These are phyloP conservation scores for Onychorhynchus coronatus DNA, from an alignment of 2,113 vertebrate species.

Conservation along the genomic window DNA sequence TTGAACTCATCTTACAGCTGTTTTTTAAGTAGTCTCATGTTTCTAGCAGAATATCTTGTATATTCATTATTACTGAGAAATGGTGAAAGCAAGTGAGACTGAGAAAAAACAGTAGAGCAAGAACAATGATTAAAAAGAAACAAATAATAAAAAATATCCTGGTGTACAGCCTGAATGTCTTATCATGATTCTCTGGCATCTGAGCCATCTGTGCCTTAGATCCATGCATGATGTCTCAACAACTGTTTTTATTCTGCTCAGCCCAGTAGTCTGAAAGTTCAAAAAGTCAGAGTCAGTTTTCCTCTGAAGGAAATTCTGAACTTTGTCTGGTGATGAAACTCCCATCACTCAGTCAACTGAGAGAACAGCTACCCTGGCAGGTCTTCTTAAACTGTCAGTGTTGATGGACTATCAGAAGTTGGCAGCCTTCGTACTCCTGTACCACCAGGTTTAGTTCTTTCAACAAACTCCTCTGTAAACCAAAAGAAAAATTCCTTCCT, in stretches of 20 bases:
- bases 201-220: constrained; percentile 2
- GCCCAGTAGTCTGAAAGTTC: constrained; percentile 12
- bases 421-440: not conserved
- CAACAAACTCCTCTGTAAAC: not conserved
- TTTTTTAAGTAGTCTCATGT: not conserved
- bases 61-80: not conserved
- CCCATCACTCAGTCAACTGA: not conserved
- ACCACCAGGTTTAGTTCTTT: not conserved
- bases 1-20: not conserved
- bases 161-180: not conserved
- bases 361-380: not conserved
- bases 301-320: not conserved
- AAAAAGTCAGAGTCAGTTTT: not conserved
- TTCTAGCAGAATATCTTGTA: not conserved
- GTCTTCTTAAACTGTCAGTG: not conserved
- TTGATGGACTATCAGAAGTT: not conserved
- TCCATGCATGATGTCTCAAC: not conserved
- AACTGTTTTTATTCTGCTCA: constrained; percentile 19
- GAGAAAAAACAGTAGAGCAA: not conserved
- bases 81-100: not conserved
- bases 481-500: not conserved
- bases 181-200: not conserved
- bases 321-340: not conserved
- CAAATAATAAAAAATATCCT: not conserved
- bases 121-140: not conserved